These are phyloP conservation scores for Machimus rusticus DNA, from an alignment of 2,888 invertebrate species.

Conservation along the genomic window DNA sequence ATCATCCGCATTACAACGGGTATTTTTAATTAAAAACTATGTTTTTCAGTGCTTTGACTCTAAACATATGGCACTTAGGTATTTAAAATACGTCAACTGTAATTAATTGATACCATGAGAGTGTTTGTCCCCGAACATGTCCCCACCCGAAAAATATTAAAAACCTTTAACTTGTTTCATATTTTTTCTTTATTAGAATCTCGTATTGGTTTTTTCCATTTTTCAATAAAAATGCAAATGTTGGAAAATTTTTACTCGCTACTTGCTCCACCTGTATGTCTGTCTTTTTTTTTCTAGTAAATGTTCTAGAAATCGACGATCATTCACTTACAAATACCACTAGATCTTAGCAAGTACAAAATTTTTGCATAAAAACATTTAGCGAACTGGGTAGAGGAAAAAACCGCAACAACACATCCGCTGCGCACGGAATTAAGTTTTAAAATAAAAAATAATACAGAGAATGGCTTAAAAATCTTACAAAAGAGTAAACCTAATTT, in stretches of 20 bases:
- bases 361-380: not conserved
- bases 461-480: not conserved
- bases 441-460: not conserved
- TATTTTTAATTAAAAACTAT: too few relatives aligned
- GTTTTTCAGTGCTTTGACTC: too few relatives aligned
- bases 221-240: constrained; percentile 23
- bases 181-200: not conserved
- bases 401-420: not conserved
- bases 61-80: too few relatives aligned
- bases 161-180: not conserved
- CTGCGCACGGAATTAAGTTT: not conserved
- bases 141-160: not conserved
- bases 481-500: not conserved
- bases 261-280: not conserved
- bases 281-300: not conserved
- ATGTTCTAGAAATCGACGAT: not conserved
- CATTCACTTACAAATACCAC: not conserved
- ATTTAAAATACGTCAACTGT: too few relatives aligned
- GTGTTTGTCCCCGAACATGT: not conserved
- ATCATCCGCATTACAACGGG: too few relatives aligned
- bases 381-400: not conserved
- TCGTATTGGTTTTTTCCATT: not conserved
- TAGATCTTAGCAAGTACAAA: not conserved
- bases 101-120: too few relatives aligned
- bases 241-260: constrained; percentile 3